Conservation (phyloP, 2,888 invertebrate species). For the Ophraella communa region DNA sequence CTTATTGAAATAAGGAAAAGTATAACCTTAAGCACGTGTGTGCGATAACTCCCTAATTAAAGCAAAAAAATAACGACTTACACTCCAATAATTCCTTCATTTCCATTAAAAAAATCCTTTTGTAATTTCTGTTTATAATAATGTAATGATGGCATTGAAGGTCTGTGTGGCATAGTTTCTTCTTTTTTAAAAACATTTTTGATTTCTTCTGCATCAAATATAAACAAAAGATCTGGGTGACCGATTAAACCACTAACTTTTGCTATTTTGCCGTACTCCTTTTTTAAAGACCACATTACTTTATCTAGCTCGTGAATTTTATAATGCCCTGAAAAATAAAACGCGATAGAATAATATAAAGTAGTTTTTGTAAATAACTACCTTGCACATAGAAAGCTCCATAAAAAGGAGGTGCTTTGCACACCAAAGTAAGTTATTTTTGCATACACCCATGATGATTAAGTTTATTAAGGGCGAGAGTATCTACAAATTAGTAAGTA, state of each 20-base stretch:
- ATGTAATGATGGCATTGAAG: conserved; percentile 75
- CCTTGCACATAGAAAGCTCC: too few relatives aligned
- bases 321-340: conserved; percentile 61
- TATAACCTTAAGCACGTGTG: too few relatives aligned
- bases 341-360: too few relatives aligned
- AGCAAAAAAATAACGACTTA: conserved; percentile 60
- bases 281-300: conserved; percentile 66
- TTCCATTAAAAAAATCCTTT: conserved; percentile 73
- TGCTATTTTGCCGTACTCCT: conserved; percentile 66
- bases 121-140: conserved; percentile 75
- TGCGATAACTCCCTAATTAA: too few relatives aligned
- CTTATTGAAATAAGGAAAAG: too few relatives aligned
- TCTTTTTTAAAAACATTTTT: conserved; percentile 73
- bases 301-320: conserved; percentile 66
- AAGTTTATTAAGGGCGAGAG: too few relatives aligned
- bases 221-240: conserved; percentile 77
- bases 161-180: conserved; percentile 73
- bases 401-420: too few relatives aligned
- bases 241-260: conserved; percentile 76
- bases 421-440: too few relatives aligned
- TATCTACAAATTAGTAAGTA: too few relatives aligned
- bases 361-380: neutral
- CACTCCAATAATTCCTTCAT: conserved; percentile 78
- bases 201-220: conserved; percentile 77
- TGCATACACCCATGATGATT: too few relatives aligned